Evolutionary conservation across 2,888 invertebrate genomes (phyloP).

Genomic region (Sthenelais limicola): DNA sequence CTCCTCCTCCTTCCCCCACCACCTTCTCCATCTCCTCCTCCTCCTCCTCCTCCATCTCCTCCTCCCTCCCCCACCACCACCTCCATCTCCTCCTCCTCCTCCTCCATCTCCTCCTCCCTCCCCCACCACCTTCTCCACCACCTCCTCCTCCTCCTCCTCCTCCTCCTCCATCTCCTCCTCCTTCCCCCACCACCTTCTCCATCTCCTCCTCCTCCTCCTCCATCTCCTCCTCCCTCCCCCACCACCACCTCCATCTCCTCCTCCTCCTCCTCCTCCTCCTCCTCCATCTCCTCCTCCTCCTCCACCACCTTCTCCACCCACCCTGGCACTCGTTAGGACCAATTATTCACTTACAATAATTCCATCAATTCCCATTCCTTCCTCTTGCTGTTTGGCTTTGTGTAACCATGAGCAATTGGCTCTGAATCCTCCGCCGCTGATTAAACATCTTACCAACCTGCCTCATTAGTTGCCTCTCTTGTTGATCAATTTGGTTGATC

Average conservation of each 20-base stretch:
- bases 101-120: constrained; percentile 36
- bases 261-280: neutral
- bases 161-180: constrained; percentile 35
- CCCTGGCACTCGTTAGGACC: too few relatives aligned
- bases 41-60: neutral
- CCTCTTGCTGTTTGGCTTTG: neutral
- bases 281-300: neutral
- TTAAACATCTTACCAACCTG: too few relatives aligned
- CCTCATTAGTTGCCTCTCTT: too few relatives aligned
- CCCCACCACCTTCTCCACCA: too few relatives aligned
- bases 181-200: too few relatives aligned
- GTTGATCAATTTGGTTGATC: too few relatives aligned
- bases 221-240: neutral
- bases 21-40: constrained; percentile 8
- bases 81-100: constrained; percentile 26
- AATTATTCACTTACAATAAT: neutral
- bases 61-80: too few relatives aligned
- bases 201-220: neutral
- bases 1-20: too few relatives aligned
- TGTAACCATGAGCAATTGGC: too few relatives aligned
- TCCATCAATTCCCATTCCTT: neutral
- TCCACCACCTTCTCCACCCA: neutral
- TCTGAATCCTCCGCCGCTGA: too few relatives aligned
- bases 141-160: constrained; percentile 34
- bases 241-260: neutral